phyloP scores from a whole-genome alignment of 2,888 invertebrate species.

The Mythimna vitellina region DNA sequence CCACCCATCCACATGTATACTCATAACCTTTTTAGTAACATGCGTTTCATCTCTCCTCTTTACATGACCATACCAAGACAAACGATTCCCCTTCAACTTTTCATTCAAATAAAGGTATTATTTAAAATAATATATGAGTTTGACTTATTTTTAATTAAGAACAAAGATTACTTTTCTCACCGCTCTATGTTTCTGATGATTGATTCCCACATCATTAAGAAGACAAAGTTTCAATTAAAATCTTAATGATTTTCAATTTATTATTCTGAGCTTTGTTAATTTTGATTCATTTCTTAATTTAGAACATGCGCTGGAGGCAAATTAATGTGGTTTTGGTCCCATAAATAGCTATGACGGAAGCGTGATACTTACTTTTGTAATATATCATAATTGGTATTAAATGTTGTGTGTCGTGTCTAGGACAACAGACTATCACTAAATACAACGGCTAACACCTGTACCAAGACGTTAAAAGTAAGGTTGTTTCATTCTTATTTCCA shows the following conservation, averaged over 20 bases:
- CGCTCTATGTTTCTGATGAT: conserved; percentile 36
- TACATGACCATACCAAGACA: no score
- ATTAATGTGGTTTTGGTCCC: conserved; percentile 5
- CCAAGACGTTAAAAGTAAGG: no score
- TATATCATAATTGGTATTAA: conserved; percentile 3
- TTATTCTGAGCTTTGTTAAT: conserved; percentile 57
- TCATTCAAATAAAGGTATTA: not conserved
- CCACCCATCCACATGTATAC: no score
- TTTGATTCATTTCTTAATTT: conserved; percentile 72
- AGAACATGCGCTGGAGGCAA: conserved; percentile 54
- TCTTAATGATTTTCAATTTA: conserved; percentile 68
- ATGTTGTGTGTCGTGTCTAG: no score
- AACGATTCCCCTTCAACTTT: no score
- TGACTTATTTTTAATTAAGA: conserved; percentile 50
- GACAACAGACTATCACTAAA: not conserved
- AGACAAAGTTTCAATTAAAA: conserved; percentile 70
- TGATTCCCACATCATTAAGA: conserved; percentile 60
- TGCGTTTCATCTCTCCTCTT: no score
- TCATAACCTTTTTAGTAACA: no score
- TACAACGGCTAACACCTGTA: no score
- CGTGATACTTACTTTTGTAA: not conserved
- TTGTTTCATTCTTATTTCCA: no score
- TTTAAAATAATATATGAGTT: conserved; percentile 5
- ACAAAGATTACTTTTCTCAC: conserved; percentile 33
- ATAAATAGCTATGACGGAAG: conserved; percentile 19